Base-by-base conservation (phyloP, 2,888 invertebrate genomes). In the Parelbella ahira region DNA sequence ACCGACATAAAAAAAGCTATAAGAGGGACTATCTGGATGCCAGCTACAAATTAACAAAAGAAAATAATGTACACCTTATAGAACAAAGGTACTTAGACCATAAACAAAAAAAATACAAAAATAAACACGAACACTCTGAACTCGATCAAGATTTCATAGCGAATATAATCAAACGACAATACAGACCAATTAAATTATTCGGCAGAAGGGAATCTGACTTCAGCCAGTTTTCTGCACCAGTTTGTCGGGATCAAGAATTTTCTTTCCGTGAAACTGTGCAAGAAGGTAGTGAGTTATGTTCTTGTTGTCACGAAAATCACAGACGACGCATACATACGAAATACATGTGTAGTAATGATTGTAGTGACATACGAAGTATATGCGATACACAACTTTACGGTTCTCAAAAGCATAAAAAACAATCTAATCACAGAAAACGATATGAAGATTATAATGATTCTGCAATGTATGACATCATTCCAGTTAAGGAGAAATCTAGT, bases 401-500 rank as follows among this genome's bases (percentile, higher is more conserved):
- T 48, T 59, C 64, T 0, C 72, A 65, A 41, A 63, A 56, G 42
- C 56, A 56, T 27, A 37, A 52, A n/a, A 63, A 65, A 18, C 48
- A 51, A 9, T 71, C 54, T 45, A 56, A 60, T 41, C 58, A 48
- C 25, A 60, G 49, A 37, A 57, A 47, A 23, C 53, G 59, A 11
- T 38, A 53, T 20, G 63, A 56, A 20, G 66, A 75, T 30, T 77
- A 74, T 37, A 74, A 81, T 47, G 68, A 83, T 50, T 68, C 79
- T 11, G 68, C 66, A 6, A 49, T 72, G 18, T 86, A 86, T 45
- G 86, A 87, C 41, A 43, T 82, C 13, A 56, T 86, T 15, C 86
- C 86, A 1, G 84, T 87, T 1, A 84, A 78, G 52, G 86, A 87
- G 56, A 82, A 73, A 50, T 64, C 75, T 1, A 84, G 81, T 49